phyloP scores from a whole-genome alignment of 2,888 invertebrate species.

The Esperia sulphurella region DNA sequence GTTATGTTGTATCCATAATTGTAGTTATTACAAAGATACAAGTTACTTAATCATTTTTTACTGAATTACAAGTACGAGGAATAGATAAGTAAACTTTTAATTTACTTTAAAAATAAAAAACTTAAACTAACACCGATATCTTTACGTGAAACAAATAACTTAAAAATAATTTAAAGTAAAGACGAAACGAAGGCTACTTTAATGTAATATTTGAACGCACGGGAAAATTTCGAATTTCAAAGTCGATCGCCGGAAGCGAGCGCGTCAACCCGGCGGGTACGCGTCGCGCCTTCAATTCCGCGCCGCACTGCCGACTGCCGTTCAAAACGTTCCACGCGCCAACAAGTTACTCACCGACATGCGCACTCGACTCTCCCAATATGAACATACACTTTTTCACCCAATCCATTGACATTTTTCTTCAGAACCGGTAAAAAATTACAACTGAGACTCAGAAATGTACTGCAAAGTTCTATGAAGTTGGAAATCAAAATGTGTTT shows the following conservation, averaged over 20 bases:
- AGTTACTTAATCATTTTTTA: background rate
- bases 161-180: background rate
- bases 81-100: background rate
- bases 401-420: constrained; percentile 8
- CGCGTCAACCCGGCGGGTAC: constrained; percentile 8
- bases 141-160: background rate
- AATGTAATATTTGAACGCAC: constrained; percentile 11
- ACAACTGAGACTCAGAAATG: constrained; percentile 5
- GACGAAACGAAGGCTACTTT: background rate
- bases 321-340: constrained; percentile 47
- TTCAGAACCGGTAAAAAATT: background rate
- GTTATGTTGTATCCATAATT: constrained; percentile 36
- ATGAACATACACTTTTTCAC: constrained; percentile 21
- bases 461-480: constrained; percentile 15
- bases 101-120: background rate
- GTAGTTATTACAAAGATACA: background rate
- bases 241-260: constrained; percentile 35
- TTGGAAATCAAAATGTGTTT: constrained; percentile 53
- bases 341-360: constrained; percentile 74
- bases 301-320: constrained; percentile 61
- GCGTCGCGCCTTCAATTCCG: constrained; percentile 46
- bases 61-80: background rate
- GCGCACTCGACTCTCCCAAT: constrained; percentile 49
- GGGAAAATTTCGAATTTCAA: constrained; percentile 29
- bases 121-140: background rate